Evolutionary conservation across 2,113 vertebrate genomes (phyloP).

Genomic region (Nycticebus coucang): DNA sequence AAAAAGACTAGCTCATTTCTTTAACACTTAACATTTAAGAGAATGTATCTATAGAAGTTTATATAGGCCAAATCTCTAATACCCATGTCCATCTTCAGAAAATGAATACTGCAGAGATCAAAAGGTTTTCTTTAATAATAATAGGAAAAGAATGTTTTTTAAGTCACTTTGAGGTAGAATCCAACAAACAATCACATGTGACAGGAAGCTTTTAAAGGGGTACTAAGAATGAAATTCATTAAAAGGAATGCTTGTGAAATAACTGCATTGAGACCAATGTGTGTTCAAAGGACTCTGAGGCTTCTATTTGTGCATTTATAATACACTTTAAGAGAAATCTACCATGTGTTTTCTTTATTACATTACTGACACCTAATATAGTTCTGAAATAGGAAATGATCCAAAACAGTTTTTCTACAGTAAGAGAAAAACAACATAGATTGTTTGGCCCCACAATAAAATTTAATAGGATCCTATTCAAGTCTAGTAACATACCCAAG

Average conservation of each 20-base stretch:
- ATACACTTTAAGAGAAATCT: conserved; percentile 81
- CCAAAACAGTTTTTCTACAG: conserved; percentile 75
- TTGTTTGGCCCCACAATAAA: conserved; percentile 76
- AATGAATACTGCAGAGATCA: conserved; percentile 73
- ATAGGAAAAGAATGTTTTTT: conserved; percentile 64
- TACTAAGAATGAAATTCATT: conserved; percentile 81
- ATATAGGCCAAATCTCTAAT: conserved; percentile 55
- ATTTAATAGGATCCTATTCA: conserved; percentile 74
- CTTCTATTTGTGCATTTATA: conserved; percentile 78
- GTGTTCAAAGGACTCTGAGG: conserved; percentile 82
- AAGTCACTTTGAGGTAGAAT: conserved; percentile 68
- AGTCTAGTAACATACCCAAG: conserved; percentile 63
- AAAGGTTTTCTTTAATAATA: conserved; percentile 70
- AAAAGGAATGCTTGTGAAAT: conserved; percentile 80
- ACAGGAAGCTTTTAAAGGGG: conserved; percentile 80
- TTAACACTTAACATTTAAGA: conserved; percentile 41
- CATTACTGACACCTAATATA: conserved; percentile 85
- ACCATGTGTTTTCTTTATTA: conserved; percentile 85
- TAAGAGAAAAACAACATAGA: conserved; percentile 73
- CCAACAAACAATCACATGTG: conserved; percentile 77
- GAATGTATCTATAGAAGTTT: conserved; percentile 68
- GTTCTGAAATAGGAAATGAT: conserved; percentile 79
- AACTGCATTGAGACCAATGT: conserved; percentile 78
- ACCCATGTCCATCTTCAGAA: conserved; percentile 70
- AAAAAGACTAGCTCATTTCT: not conserved